Evolutionary conservation across 2,797 vertebrate species (phyloP).

Genomic region (Percopsis omiscomaycus): DNA sequence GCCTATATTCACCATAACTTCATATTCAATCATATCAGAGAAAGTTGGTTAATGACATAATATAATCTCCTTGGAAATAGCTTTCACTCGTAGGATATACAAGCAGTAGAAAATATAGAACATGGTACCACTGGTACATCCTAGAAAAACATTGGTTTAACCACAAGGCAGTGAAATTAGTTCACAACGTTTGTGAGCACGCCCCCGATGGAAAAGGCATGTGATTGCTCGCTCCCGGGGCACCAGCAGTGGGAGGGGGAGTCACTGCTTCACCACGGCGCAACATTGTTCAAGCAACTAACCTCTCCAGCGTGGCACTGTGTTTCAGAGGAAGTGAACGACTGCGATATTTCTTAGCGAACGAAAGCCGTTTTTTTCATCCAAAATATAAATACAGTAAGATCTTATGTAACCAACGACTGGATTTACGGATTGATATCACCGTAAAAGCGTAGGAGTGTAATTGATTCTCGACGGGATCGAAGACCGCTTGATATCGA

Average conservation of each 20-base stretch:
- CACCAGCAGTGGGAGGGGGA: slow-evolving; percentile 44
- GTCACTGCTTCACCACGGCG: slow-evolving; percentile 1
- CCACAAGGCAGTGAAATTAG: background rate
- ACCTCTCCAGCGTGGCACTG: slow-evolving; percentile 67
- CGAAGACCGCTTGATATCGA: slow-evolving; percentile 47
- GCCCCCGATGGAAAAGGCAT: slow-evolving; percentile 44
- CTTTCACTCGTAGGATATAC: no score
- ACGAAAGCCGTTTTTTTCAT: slow-evolving; percentile 26
- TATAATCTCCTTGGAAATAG: no score
- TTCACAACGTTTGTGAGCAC: slow-evolving; percentile 30
- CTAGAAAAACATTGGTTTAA: no score
- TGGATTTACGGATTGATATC: slow-evolving; percentile 26
- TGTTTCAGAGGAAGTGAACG: slow-evolving; percentile 3
- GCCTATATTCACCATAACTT: background rate
- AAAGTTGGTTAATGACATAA: no score
- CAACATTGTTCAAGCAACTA: slow-evolving; percentile 46
- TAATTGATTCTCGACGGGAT: slow-evolving; percentile 52
- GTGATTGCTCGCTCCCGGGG: slow-evolving; percentile 67
- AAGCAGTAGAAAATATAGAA: no score
- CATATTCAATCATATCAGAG: background rate
- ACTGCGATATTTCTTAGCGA: slow-evolving; percentile 7
- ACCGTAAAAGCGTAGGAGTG: slow-evolving; percentile 31
- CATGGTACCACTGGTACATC: background rate
- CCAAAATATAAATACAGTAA: slow-evolving; percentile 6
- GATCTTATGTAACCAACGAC: slow-evolving; percentile 32